Evolutionary conservation across 2,113 vertebrate genomes (phyloP), one percentile per base, ranked within the genome.

Genomic region (Eonycteris spelaea): DNA sequence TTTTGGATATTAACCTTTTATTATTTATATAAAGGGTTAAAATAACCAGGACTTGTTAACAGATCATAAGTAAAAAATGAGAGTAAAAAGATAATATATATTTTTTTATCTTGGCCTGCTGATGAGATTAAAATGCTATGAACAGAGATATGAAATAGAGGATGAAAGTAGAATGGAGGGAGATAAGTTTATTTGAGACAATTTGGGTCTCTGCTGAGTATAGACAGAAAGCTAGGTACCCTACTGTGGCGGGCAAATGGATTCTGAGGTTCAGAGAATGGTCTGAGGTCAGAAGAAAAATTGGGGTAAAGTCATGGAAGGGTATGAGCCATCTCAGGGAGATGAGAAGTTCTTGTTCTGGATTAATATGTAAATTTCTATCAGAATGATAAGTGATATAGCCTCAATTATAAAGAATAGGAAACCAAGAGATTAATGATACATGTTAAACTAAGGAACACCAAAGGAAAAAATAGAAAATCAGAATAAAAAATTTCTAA

Each of bases 371-470:
- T 51, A 75, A 75, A 45, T 83, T 92, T 45, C 38, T 86, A 14
- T 92, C 45, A 95, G 24, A 61, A 35, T 94, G 63, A 57, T 78
- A 95, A 96, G 33, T 75, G 35, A 35, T 82, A 84, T 35, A 67
- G 90, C 4, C 11, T 91, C 79, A 90, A 22, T 92, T 95, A 90
- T 45, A 91, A 83, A 88, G 14, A 91, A 80, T 19, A 95, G n/a
- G 55, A 94, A 94, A 84, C 21, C 61, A 65, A 94, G 14, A 78
- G 91, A 85, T 92, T 65, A 86, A 80, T 94, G 57, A 94, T 43
- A 74, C 28, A n/a, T 48, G 30, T 83, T 95, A 91, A 90, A 74
- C 33, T 55, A 86, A 70, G 53, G 33, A 2, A 28, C 67, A 95
- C 61, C 7, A 40, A 63, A 94, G n/a, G 51, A 68, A 75, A 93